Conservation (phyloP, 2,797 vertebrate species). For the Tokudaia muenninki region DNA sequence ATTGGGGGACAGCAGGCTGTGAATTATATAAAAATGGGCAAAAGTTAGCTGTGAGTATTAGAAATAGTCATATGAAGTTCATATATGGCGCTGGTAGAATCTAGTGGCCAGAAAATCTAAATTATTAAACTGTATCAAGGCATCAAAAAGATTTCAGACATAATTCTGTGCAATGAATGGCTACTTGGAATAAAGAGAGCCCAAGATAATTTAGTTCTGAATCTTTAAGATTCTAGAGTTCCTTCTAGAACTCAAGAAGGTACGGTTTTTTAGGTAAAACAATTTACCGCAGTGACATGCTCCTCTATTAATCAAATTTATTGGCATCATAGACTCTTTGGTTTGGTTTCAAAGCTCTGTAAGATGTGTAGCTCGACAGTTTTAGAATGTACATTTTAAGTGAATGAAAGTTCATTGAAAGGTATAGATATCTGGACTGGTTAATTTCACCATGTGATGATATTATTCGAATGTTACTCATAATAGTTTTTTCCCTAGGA, state of each 20-base stretch:
- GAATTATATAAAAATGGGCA: background rate
- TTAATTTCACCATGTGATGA: background rate
- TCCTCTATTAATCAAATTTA: background rate
- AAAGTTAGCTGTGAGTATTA: background rate
- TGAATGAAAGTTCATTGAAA: background rate
- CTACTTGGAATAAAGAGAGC: background rate
- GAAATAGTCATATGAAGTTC: background rate
- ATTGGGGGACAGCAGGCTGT: accelerated
- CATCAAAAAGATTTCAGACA: background rate
- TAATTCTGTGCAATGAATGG: background rate
- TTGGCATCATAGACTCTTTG: background rate
- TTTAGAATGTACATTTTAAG: background rate
- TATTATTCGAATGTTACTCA: background rate
- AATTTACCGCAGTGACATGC: background rate
- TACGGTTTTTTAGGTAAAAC: background rate
- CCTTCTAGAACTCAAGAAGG: background rate
- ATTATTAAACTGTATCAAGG: background rate
- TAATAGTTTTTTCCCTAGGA: background rate
- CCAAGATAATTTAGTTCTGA: background rate
- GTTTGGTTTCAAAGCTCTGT: background rate
- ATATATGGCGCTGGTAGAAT: background rate
- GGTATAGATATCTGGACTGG: background rate
- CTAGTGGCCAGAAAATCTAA: background rate
- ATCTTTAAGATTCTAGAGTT: background rate
- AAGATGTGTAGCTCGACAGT: background rate